A percentile compares a stretch with the other conserved stretches of the same genome.
phyloP scores from a whole-genome alignment of 1,140 invertebrate species.

The Tenebrio molitor region DNA sequence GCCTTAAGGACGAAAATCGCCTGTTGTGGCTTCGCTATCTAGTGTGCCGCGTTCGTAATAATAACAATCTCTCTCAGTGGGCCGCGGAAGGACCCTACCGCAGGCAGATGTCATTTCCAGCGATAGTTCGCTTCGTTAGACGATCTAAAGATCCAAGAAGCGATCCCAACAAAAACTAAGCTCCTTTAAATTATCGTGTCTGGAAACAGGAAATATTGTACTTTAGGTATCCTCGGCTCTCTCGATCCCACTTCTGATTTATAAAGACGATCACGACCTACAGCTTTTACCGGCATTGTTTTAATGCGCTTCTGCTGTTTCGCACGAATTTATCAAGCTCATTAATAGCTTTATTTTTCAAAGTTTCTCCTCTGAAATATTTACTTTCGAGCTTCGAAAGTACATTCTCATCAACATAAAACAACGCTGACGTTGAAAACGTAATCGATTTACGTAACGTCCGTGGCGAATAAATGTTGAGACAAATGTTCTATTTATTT shows the following conservation, averaged over 20 bases:
- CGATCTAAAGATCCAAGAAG: constrained; percentile 32
- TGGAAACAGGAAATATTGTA: constrained; percentile 40
- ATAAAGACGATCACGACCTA: constrained; percentile 37
- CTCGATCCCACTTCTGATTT: constrained; percentile 42
- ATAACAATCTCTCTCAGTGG: constrained; percentile 43
- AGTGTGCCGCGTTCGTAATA: constrained; percentile 33
- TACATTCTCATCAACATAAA: too few relatives aligned
- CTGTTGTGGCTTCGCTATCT: constrained; percentile 15
- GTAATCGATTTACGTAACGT: too few relatives aligned
- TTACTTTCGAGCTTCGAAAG: too few relatives aligned
- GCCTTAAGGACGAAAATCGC: constrained; percentile 30
- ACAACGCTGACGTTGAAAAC: too few relatives aligned
- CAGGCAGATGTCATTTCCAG: constrained; percentile 48
- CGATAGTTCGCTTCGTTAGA: constrained; percentile 44
- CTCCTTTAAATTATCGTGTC: constrained; percentile 44
- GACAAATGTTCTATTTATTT: too few relatives aligned
- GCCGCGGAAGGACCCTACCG: constrained; percentile 1
- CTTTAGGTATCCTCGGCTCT: constrained; percentile 8
- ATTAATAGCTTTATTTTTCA: too few relatives aligned
- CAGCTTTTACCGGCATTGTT: constrained; percentile 38
- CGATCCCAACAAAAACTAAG: constrained; percentile 42
- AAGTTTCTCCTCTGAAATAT: too few relatives aligned
- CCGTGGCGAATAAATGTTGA: too few relatives aligned
- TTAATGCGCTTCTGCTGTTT: constrained; percentile 33
- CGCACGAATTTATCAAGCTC: too few relatives aligned